Evolutionary conservation across 1,140 invertebrate species (phyloP), one percentile per base, ranked within the genome.

Genomic region (Listronotus bonariensis): DNA sequence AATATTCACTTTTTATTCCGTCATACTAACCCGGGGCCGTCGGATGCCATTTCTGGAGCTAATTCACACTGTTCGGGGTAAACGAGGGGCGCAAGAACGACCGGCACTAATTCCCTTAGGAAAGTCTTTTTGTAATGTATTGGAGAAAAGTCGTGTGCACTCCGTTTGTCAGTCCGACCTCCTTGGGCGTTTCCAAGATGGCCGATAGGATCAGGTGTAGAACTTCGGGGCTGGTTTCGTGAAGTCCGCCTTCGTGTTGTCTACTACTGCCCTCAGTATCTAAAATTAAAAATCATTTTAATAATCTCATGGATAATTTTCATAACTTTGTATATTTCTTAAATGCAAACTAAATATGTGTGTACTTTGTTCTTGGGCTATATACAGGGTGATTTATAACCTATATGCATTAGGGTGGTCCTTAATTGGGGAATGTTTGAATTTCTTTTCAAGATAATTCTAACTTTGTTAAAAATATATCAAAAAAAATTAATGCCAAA

Each of bases 181-280:
- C 84, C 71, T 79, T 83, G 67, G 71, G 82, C 72, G 72, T 83
- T 74, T 85, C 83, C 73, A 84, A 82, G 15, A 87, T 76, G 56
- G 85, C 82, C 68, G 81, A 88, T 20, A 93, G 82, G 67, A 96
- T 88, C 53, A 92, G 83, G 81, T 96, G 92, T 73, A 96, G 82
- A 65, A 95, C 86, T 84, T 96, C 92, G 68, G 92, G 89, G 61
- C 90, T 89, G 68, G 90, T 89, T 80, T 96, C 92, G 82, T 92
- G 90, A 68, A 96, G 83, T 58, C 92, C 92, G 72, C 88, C 90
- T 79, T 91, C 91, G 74, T 88, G 87, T 73, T 85, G 85, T 69
- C 85, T 82, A 58, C 85, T 85, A 61, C 85, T 86, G 69, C 84
- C 86, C 73, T 88, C 87, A 66, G 89, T 87, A 75, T 95, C 64